Base-by-base conservation (phyloP, 2,113 vertebrate species). In the Copsychus sechellarum region DNA sequence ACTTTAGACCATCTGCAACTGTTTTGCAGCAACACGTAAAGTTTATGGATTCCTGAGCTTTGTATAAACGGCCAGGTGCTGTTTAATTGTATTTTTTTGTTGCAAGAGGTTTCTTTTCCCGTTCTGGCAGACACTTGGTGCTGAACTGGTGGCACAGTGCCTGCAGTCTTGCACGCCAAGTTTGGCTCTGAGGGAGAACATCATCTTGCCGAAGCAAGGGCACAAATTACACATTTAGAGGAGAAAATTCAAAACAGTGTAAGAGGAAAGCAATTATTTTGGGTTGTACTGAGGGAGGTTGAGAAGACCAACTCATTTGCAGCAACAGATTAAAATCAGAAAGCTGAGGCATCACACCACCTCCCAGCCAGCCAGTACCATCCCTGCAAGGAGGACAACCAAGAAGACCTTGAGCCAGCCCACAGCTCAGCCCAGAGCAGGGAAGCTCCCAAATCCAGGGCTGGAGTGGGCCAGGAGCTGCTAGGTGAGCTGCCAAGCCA, bases 1-100 rank as follows among this genome's bases (percentile, higher is more conserved):
- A 25, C 53, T 88, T 95, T 40, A 92, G 87, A 95, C 97, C 98
- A 97, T 96, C 97, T 98, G 97, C 97, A 97, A 95, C 95, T 95
- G 95, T 93, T 98, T 92, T 94, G 94, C 95, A 93, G 84, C 51
- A 86, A 83, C 93, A 61, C 70, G 51, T 90, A 82, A 96, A 94
- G 88, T 96, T 95, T 93, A 96, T 93, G 89, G 95, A 76, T 90
- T 94, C 91, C 92, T 85, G 77, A 92, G 94, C 92, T 88, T 53
- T 95, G 90, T 64, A n/a, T 66, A 74, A 94, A 86, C 82, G 71
- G 80, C 92, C 98, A 97, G 97, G 97, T 97, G 96, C 95, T 51
- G 90, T 33, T 89, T 88, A 58, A 96, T 71, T 93, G 96, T 93
- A 67, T 88, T 79, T 84, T 33, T 33, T 81, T 74, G 57, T 81